Percentiles rank a stretch among this genome's conserved stretches.
Conservation (phyloP, 2,888 invertebrate genomes). For the Altica lythri region DNA sequence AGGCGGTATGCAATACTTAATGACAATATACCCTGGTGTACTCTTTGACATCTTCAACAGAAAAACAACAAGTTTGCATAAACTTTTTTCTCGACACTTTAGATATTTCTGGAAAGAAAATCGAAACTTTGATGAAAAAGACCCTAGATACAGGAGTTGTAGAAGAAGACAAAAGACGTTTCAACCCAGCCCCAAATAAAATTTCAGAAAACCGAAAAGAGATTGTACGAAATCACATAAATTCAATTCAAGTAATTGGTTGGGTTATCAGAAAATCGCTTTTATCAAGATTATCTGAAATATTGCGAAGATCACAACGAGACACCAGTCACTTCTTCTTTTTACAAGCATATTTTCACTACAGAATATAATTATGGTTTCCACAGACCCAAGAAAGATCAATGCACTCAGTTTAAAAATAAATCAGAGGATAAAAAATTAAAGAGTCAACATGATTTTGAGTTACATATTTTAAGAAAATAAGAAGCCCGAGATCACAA, state of each 20-base stretch:
- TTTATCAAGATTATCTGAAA: no score
- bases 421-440: slow-evolving; percentile 2
- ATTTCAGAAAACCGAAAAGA: neutral
- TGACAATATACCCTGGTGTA: neutral
- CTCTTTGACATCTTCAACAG: neutral
- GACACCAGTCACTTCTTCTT: no score
- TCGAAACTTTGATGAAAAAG: neutral
- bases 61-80: slow-evolving; percentile 1
- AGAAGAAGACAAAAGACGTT: neutral
- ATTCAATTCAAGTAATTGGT: neutral
- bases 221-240: neutral
- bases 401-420: slow-evolving; percentile 14
- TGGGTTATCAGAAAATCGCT: no score
- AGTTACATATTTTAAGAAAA: neutral
- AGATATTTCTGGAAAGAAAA: neutral
- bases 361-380: slow-evolving; percentile 10
- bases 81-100: slow-evolving; percentile 4
- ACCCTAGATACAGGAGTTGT: neutral
- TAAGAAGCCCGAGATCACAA: neutral
- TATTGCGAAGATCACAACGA: no score
- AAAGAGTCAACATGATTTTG: neutral
- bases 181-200: neutral
- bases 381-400: slow-evolving; percentile 14
- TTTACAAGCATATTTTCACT: slow-evolving; percentile 5
- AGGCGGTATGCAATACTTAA: neutral